These are phyloP conservation scores for Nasonia oneida DNA, from an alignment of 2,888 invertebrate species.

Conservation along the genomic window DNA sequence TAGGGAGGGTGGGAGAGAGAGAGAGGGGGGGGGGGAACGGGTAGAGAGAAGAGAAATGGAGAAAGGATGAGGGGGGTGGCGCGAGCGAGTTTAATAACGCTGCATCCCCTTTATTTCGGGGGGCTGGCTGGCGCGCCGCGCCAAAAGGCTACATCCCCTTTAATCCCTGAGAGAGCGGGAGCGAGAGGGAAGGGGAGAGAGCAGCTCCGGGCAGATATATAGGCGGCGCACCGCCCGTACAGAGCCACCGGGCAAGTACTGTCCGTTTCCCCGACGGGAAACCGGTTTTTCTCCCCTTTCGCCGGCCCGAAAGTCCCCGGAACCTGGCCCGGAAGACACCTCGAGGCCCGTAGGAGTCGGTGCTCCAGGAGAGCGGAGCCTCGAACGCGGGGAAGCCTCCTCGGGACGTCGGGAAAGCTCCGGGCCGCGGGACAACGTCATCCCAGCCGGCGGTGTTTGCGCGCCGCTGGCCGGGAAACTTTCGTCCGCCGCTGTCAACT, in stretches of 20 bases:
- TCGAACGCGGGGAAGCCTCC: constrained; percentile 24
- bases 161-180: constrained; percentile 67
- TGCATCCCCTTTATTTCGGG: constrained; percentile 75
- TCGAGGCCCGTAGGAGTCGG: background rate
- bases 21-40: constrained; percentile 7
- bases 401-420: constrained; percentile 14
- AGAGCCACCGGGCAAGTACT: constrained; percentile 63
- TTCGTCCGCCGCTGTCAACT: constrained; percentile 58
- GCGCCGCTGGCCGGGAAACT: constrained; percentile 62
- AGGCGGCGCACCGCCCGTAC: constrained; percentile 66
- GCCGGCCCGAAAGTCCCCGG: background rate
- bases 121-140: constrained; percentile 46
- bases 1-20: constrained; percentile 20
- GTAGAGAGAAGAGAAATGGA: constrained; percentile 52
- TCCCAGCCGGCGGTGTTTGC: constrained; percentile 68
- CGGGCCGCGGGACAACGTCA: constrained; percentile 65
- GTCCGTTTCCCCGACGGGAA: constrained; percentile 61
- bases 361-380: background rate
- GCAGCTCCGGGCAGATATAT: constrained; percentile 65
- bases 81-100: constrained; percentile 71
- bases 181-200: background rate
- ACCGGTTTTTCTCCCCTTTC: background rate
- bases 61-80: constrained; percentile 58
- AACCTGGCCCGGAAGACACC: background rate
- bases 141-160: constrained; percentile 73